Base-by-base conservation (phyloP, 1,140 invertebrate species). In the Drosophila azteca region DNA sequence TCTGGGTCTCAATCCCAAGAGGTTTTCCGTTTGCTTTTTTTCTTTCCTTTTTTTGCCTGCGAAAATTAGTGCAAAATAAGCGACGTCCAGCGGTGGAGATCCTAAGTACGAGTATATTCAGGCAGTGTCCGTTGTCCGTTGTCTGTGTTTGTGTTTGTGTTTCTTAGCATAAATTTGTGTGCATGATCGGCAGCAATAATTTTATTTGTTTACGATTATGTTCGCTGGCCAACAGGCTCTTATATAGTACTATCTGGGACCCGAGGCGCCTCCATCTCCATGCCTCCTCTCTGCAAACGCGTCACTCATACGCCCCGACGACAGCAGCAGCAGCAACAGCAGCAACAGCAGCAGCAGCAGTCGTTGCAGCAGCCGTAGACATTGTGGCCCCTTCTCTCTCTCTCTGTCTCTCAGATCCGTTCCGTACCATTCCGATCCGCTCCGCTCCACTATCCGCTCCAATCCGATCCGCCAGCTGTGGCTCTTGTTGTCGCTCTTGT, bases 171-270 rank as follows among this genome's bases (percentile, higher is more conserved):
- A 88, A 88, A 88, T 79, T 88, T 83, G 76, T 89, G 84, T 89
- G 83, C 83, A 89, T 88, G 83, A 88, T 88, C 84, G 83, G 84
- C 83, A 83, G 83, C 83, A 88, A 88, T 88, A 88, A 88, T 88
- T 88, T 88, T 88, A 88, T 88, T 88, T 88, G 83, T 88, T 88
- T 88, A 88, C 83, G 83, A 88, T 88, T 88, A 88, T 88, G 83
- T 88, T 83, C 79, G 84, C 83, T 79, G 83, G 65, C 83, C 79
- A 83, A 88, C 82, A 82, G 83, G 71, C 68, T 77, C 62, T 64
- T 73, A 55, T 68, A 20, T 20, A 20, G 24, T 26, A 26, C 24
- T 26, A 39, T 46, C 62, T 51, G 75, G 55, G 61, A 61, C 41
- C 48, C 52, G 35, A 49, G 53, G 31, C 44, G 35, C 35, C 35